These are phyloP conservation scores for Sebastes reedi DNA, from an alignment of 2,797 vertebrate genomes.

Conservation along the genomic window DNA sequence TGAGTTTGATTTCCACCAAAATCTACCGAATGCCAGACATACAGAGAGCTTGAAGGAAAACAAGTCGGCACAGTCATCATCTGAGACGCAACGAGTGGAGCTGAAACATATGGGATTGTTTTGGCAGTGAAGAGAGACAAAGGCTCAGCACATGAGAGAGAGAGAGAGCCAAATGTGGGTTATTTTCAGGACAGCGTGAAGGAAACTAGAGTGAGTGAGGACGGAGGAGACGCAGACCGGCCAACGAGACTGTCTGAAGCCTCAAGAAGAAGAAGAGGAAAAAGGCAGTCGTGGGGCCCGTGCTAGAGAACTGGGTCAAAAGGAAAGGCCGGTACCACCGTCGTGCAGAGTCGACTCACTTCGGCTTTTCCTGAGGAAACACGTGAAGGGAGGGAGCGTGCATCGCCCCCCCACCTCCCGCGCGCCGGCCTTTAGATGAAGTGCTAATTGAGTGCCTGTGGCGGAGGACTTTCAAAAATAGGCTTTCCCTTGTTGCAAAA, in stretches of 20 bases:
- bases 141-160: conserved; percentile 18
- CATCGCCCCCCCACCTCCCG: conserved; percentile 1
- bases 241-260: neutral
- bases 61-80: conserved; percentile 25
- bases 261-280: neutral
- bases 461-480: conserved; percentile 64
- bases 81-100: neutral
- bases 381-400: conserved; percentile 15
- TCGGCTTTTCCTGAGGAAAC: conserved; percentile 68
- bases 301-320: neutral
- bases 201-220: conserved; percentile 27
- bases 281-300: neutral
- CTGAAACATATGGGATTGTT: conserved; percentile 38
- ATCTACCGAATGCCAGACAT: neutral
- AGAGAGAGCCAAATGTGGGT: conserved; percentile 37
- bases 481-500: conserved; percentile 40
- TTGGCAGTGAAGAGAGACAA: conserved; percentile 41
- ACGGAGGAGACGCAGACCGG: conserved; percentile 1
- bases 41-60: neutral
- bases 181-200: conserved; percentile 29
- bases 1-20: neutral
- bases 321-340: neutral
- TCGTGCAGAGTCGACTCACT: conserved; percentile 22
- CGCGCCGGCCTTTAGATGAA: conserved; percentile 48
- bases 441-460: conserved; percentile 68